Base-by-base conservation (phyloP, 1,140 invertebrate species). In the Pollicipes pollicipes region DNA sequence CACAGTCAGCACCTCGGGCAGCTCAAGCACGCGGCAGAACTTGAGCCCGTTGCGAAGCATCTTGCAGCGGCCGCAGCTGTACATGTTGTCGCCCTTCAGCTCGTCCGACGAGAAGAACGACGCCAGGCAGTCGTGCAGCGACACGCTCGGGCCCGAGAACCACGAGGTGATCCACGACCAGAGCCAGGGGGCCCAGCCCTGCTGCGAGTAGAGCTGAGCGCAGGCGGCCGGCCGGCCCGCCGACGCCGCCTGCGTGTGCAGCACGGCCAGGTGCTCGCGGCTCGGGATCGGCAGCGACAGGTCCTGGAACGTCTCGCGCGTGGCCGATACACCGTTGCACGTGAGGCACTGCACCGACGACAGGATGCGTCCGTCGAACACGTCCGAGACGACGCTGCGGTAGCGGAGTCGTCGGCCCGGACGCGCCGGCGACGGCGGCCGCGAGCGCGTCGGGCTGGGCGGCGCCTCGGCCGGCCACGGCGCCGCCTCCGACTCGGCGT, bases 31-130 rank as follows among this genome's bases (percentile, higher is more conserved):
- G 79, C 91, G 89, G 10, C 93, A 97, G 82, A 88, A 93, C 79
- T 98, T 99, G n/a, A 98, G 86, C 69, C 97, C 96, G 81, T 98
- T 98, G n/a, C 95, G 85, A 0, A 98, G 82, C 79, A 96, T 97
- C 78, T 93, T 93, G 80, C 94, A 97, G 76, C 93, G 92, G 76
- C 95, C 93, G 83, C 94, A 97, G 77, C 93, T 93, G 79, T 98
- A 98, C 94, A 97, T 97, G 77, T 98, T 97, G 77, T 98, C 96
- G 58, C 95, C 96, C 80, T 97, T 97, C 1, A 99, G 85, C 81
- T 98, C 94, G 79, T 99, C 97, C 0, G 93, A 93, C 75, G 94
- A 96, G 79, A 98, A 99, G 79, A 98, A 98, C 26, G 93, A 93
- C 8, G 91, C 88, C 68, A 99, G 84, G 79, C 97, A 99, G 81